Evolutionary conservation across 1,140 invertebrate species (phyloP).

Genomic region (Pseudoatta argentina): DNA sequence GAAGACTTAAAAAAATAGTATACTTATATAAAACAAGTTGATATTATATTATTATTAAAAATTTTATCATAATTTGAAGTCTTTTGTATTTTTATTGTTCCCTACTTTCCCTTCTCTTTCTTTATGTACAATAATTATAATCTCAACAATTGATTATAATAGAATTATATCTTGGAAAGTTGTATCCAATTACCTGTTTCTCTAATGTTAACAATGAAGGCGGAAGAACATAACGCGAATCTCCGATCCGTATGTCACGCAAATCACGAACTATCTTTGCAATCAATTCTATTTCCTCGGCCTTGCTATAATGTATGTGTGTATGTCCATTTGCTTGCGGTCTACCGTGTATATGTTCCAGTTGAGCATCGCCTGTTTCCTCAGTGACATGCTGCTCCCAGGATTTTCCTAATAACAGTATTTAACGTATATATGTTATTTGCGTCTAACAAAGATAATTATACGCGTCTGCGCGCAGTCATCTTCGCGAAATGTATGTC

Average conservation of each 20-base stretch:
- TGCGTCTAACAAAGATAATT: slow-evolving; percentile 9
- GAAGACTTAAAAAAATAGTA: background rate
- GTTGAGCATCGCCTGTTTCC: slow-evolving; percentile 20
- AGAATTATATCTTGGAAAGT: background rate
- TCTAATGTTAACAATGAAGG: slow-evolving; percentile 67
- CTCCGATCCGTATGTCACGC: slow-evolving; percentile 77
- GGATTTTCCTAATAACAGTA: slow-evolving; percentile 55
- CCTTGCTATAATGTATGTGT: slow-evolving; percentile 24
- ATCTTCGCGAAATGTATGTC: background rate
- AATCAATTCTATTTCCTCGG: slow-evolving; percentile 45
- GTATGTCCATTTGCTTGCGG: slow-evolving; percentile 1
- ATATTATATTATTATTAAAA: background rate
- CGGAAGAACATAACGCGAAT: slow-evolving; percentile 63
- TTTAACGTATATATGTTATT: slow-evolving; percentile 25
- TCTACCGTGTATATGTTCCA: background rate
- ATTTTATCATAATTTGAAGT: background rate
- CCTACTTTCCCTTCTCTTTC: background rate
- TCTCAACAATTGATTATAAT: background rate
- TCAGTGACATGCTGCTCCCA: slow-evolving; percentile 22
- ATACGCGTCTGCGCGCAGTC: background rate
- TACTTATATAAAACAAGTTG: background rate
- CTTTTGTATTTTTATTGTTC: background rate
- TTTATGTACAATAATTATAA: slow-evolving; percentile 9
- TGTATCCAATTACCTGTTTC: slow-evolving; percentile 67
- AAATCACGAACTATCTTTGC: slow-evolving; percentile 56